Evolutionary conservation across 2,797 vertebrate species (phyloP).

Genomic region (Xenopus petersii): DNA sequence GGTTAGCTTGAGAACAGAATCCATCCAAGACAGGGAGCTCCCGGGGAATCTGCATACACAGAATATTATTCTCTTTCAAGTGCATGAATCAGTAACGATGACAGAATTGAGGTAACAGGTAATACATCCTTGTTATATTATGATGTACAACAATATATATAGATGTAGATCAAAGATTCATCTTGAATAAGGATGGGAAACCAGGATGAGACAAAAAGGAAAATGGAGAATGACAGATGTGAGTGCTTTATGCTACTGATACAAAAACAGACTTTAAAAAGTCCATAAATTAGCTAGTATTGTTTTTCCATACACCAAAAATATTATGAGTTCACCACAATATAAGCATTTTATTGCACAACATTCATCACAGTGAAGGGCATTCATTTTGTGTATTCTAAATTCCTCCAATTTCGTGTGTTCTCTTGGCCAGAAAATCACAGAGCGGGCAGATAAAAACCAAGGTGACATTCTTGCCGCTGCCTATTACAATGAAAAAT

Average conservation of each 20-base stretch:
- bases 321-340: not conserved
- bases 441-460: constrained; percentile 22
- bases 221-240: too few species aligned
- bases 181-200: too few species aligned
- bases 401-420: constrained; percentile 11
- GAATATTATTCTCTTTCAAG: too few species aligned
- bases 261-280: not conserved
- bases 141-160: too few species aligned
- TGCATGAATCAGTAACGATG: too few species aligned
- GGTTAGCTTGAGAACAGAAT: too few species aligned
- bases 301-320: not conserved
- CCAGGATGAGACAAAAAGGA: too few species aligned
- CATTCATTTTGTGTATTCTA: constrained; percentile 15
- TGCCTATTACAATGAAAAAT: constrained; percentile 43
- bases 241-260: not conserved
- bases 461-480: constrained; percentile 39
- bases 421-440: constrained; percentile 15
- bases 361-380: constrained; percentile 2
- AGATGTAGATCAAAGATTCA: too few species aligned
- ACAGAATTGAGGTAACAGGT: too few species aligned
- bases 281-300: not conserved
- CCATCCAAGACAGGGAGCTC: too few species aligned
- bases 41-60: too few species aligned
- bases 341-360: not conserved
- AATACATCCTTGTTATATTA: too few species aligned